These are phyloP conservation scores for Cnemophilus loriae DNA, from an alignment of 2,113 vertebrate species.

Conservation along the genomic window DNA sequence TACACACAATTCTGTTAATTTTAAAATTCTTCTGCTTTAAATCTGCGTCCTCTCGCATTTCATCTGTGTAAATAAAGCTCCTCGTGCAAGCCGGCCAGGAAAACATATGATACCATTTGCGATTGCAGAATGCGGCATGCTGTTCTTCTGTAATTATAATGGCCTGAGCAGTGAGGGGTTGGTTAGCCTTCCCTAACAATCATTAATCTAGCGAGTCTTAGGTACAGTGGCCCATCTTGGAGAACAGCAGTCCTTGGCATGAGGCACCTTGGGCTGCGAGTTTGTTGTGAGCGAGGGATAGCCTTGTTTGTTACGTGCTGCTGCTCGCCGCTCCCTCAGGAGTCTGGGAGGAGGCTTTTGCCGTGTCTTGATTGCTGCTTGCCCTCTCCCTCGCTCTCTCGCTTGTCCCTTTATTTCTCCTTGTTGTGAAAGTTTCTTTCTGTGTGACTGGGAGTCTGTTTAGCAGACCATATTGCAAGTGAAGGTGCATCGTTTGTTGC, in stretches of 20 bases:
- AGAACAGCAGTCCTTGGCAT: conserved; percentile 73
- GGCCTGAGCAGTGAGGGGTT: conserved; percentile 78
- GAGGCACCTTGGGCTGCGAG: conserved; percentile 53
- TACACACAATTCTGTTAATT: not conserved
- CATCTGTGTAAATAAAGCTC: conserved; percentile 42
- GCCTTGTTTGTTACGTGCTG: conserved; percentile 54
- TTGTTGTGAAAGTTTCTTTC: conserved; percentile 72
- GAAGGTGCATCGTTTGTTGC: conserved; percentile 85
- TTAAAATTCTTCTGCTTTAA: conserved; percentile 5
- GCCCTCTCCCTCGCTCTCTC: conserved; percentile 55
- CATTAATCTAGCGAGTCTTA: conserved; percentile 75
- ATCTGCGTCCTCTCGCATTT: not conserved
- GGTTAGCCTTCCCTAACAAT: conserved; percentile 70
- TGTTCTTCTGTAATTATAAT: conserved; percentile 96
- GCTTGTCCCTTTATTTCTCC: conserved; percentile 69
- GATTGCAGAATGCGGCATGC: conserved; percentile 84
- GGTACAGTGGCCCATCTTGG: conserved; percentile 69
- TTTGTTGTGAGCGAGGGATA: conserved; percentile 13
- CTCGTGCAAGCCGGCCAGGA: conserved; percentile 77
- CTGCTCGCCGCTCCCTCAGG: conserved; percentile 15
- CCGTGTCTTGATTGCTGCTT: conserved; percentile 36
- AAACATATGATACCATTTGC: conserved; percentile 96
- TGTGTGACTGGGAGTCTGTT: conserved; percentile 73
- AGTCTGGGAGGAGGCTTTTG: conserved; percentile 9
- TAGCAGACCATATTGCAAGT: conserved; percentile 87